Evolutionary conservation across 2,888 invertebrate genomes (phyloP), one percentile per base, ranked within the genome.

Genomic region (Eristalis arbustorum): DNA sequence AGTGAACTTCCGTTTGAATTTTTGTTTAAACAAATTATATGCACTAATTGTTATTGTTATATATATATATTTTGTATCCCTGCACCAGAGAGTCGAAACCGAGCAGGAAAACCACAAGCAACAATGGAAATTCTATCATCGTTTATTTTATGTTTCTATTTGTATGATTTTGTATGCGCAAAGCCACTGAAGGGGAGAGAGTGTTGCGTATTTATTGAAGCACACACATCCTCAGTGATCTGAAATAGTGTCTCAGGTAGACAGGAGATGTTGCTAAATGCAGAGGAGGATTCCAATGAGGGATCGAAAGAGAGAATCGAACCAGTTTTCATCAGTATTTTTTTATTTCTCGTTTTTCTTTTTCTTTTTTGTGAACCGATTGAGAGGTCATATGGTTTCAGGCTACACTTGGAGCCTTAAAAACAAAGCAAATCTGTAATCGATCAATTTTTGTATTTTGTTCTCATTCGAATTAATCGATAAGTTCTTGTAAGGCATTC

Each of bases 31-130:
- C 31, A 14, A 69, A 8, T 59, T 76, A 40, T 64, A 42, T 37
- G 59, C 18, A 69, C 14, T 59, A 25, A 59, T 59, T 59, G 28
- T 68, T 73, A 72, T 61, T 72, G 66, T 66, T 78, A 69, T 71
- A 37, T n/a, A 23, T 56, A 56, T 57, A 49, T 18, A 49, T 69
- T 69, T 61, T 61, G 69, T 63, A 64, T 18, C 18, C 78, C 78
- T 78, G 78, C 71, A 66, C 64, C 42, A 22, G 28, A 13, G 61
- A 34, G 14, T 40, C 61, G 31, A 31, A 61, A 23, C 18, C 11
- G 23, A 49, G 68, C 62, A 68, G 34, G 49, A n/a, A 34, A 37
- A 28, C 11, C 37, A n/a, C n/a, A 37, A 64, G 37, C 49, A 49
- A 49, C 49, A 49, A n/a, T 49, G 49, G 18, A 18, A n/a, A 49